Conservation (phyloP, 2,797 vertebrate species). For the Eidolon dupreanum region DNA sequence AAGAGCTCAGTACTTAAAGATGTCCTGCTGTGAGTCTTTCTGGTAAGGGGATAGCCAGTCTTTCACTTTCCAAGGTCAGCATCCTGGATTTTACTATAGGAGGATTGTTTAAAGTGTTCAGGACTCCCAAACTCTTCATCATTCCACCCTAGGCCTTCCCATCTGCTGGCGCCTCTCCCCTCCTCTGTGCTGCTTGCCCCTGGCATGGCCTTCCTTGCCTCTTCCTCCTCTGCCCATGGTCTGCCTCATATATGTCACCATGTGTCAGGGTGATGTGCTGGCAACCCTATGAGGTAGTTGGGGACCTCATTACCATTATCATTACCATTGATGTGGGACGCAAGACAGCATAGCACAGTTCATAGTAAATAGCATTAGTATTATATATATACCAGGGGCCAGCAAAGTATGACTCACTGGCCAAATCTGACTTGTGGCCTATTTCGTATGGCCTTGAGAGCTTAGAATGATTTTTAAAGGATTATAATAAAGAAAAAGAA, state of each 20-base stretch:
- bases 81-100: neutral
- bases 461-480: neutral
- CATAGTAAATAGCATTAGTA: neutral
- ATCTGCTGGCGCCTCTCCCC: neutral
- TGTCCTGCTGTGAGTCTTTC: neutral
- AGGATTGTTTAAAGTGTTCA: neutral
- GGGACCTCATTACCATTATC: neutral
- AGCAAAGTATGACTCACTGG: neutral
- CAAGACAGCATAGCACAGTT: neutral
- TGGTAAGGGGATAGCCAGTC: neutral
- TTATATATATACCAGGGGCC: neutral
- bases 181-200: neutral
- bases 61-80: neutral
- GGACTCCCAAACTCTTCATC: neutral
- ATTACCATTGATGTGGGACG: neutral
- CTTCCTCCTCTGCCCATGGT: neutral
- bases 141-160: neutral
- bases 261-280: neutral
- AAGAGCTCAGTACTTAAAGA: neutral
- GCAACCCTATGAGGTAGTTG: neutral
- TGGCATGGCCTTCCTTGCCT: neutral
- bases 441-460: neutral
- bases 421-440: neutral
- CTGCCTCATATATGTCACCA: neutral
- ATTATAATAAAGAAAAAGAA: neutral